phyloP scores from a whole-genome alignment of 2,888 invertebrate species.

The Idaea biselata region DNA sequence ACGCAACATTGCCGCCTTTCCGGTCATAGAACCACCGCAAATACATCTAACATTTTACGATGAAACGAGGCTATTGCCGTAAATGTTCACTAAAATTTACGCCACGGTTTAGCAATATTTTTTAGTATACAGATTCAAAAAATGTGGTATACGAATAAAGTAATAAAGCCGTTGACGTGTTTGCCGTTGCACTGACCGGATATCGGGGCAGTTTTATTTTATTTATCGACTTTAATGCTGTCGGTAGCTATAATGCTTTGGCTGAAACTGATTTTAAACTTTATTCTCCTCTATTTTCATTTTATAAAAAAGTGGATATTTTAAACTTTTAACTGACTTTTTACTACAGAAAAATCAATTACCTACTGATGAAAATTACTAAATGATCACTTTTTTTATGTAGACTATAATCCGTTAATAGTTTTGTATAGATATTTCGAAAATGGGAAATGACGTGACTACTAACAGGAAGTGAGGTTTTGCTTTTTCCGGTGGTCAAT shows the following conservation, averaged over 20 bases:
- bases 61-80: slow-evolving; percentile 30
- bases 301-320: neutral
- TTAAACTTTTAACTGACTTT: neutral
- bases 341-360: neutral
- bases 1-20: slow-evolving; percentile 39
- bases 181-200: neutral
- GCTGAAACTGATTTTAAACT: neutral
- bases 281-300: neutral
- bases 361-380: neutral
- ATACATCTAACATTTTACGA: slow-evolving; percentile 34
- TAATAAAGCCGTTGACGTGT: slow-evolving; percentile 9
- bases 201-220: neutral
- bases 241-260: neutral
- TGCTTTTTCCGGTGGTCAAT: slow-evolving; percentile 50
- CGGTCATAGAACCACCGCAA: slow-evolving; percentile 39
- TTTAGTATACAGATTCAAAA: slow-evolving; percentile 16
- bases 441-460: slow-evolving; percentile 33
- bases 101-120: slow-evolving; percentile 19
- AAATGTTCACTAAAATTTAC: slow-evolving; percentile 34
- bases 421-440: neutral
- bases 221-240: slow-evolving; percentile 4
- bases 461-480: slow-evolving; percentile 47
- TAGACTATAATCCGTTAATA: too few relatives aligned
- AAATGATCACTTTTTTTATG: neutral
- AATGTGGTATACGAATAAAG: slow-evolving; percentile 11